phyloP scores from a whole-genome alignment of 1,140 invertebrate species.

The Ceratosolen fusciceps region DNA sequence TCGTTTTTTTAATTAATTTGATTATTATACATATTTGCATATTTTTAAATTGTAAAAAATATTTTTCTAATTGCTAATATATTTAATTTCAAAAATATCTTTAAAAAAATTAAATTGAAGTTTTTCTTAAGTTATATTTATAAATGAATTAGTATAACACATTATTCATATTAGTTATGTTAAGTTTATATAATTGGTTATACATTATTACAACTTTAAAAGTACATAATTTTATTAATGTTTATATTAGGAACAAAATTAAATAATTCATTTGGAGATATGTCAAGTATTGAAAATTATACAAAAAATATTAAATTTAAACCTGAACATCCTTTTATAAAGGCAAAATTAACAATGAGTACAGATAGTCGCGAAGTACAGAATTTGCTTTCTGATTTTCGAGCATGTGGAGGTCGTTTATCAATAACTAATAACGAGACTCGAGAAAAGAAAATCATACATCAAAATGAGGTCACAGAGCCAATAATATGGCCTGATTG shows the following conservation, averaged over 20 bases:
- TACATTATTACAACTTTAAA: too few relatives aligned
- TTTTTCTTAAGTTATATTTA: too few relatives aligned
- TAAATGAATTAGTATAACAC: too few relatives aligned
- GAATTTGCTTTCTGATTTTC: conserved; percentile 77
- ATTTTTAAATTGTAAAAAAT: neutral
- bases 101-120: too few relatives aligned
- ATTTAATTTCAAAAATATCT: too few relatives aligned
- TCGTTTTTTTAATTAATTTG: neutral
- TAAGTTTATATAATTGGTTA: too few relatives aligned
- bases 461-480: neutral
- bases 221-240: too few relatives aligned
- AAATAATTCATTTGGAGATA: neutral
- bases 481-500: conserved; percentile 77
- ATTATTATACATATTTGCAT: neutral
- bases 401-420: conserved; percentile 86
- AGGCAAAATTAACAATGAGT: conserved; percentile 77
- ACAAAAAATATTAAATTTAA: conserved; percentile 57
- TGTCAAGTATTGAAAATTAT: conserved; percentile 35
- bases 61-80: neutral
- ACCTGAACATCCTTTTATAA: conserved; percentile 81
- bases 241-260: conserved; percentile 29
- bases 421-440: conserved; percentile 63
- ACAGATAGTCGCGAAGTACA: conserved; percentile 77
- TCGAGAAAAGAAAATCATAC: neutral
- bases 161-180: too few relatives aligned